Evolutionary conservation across 2,888 invertebrate species (phyloP).

Genomic region (Ceramica pisi): DNA sequence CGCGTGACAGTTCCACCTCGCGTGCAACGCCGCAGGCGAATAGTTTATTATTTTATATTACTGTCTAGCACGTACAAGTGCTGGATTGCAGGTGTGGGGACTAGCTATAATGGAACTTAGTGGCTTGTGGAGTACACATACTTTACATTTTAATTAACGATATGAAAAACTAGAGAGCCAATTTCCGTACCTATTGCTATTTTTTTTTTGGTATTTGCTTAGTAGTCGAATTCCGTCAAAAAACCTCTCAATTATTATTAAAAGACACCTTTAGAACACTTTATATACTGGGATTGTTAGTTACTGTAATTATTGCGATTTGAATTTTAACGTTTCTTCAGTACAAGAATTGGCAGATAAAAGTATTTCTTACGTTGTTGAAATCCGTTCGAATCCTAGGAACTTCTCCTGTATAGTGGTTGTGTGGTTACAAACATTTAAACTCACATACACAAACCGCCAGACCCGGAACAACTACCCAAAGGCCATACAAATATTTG

Average conservation of each 20-base stretch:
- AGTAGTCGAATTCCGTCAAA: too few species aligned
- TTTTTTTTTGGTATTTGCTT: too few species aligned
- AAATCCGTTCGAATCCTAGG: neutral
- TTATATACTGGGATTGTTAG: neutral
- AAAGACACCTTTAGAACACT: too few species aligned
- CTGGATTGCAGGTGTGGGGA: conserved; percentile 3
- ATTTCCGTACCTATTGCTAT: neutral
- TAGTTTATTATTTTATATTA: conserved; percentile 51
- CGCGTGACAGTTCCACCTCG: conserved; percentile 28
- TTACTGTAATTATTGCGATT: neutral
- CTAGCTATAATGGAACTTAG: neutral
- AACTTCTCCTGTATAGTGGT: neutral
- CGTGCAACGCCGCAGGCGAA: conserved; percentile 47
- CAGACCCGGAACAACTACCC: too few species aligned
- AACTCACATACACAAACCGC: too few species aligned
- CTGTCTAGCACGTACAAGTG: neutral
- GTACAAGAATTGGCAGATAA: neutral
- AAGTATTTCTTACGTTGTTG: neutral
- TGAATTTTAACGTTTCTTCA: neutral
- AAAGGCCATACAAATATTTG: too few species aligned
- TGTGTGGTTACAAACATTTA: too few species aligned
- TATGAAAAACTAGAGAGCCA: neutral
- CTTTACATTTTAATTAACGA: neutral
- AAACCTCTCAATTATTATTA: too few species aligned
- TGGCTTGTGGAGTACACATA: too few species aligned